These are phyloP conservation scores for Hippocampus mohnikei DNA, from an alignment of 2,113 vertebrate genomes.

Conservation along the genomic window DNA sequence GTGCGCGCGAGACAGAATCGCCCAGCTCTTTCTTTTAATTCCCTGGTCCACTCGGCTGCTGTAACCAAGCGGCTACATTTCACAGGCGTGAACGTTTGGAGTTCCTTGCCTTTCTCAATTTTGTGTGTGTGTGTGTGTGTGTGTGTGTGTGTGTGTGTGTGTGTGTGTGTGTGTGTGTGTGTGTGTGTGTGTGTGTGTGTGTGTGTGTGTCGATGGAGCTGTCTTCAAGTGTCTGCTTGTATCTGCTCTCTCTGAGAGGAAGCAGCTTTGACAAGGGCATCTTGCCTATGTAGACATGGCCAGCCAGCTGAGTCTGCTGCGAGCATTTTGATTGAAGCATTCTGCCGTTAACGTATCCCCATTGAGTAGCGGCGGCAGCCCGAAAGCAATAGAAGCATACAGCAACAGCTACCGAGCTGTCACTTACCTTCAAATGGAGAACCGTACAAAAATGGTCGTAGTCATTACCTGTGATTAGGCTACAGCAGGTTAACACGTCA, in stretches of 20 bases:
- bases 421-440: constrained; percentile 32
- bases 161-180: not conserved
- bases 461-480: constrained; percentile 14
- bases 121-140: not conserved
- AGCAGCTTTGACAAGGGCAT: constrained; percentile 61
- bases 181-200: not conserved
- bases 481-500: constrained; percentile 20
- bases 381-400: constrained; percentile 41
- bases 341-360: constrained; percentile 46
- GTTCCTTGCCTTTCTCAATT: constrained; percentile 42
- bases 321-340: constrained; percentile 61
- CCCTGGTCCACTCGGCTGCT: constrained; percentile 52
- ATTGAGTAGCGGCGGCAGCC: constrained; percentile 37
- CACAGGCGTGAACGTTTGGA: constrained; percentile 63
- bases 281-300: constrained; percentile 47
- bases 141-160: constrained; percentile 10
- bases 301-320: constrained; percentile 41
- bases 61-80: constrained; percentile 60
- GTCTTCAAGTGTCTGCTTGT: constrained; percentile 50
- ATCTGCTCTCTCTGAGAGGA: constrained; percentile 50
- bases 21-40: constrained; percentile 37
- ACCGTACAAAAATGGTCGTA: constrained; percentile 25
- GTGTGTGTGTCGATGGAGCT: constrained; percentile 21
- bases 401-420: constrained; percentile 41
- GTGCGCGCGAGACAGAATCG: constrained; percentile 2